Evolutionary conservation across 2,113 vertebrate genomes (phyloP), one percentile per base, ranked within the genome.

Genomic region (Microtus montanus): DNA sequence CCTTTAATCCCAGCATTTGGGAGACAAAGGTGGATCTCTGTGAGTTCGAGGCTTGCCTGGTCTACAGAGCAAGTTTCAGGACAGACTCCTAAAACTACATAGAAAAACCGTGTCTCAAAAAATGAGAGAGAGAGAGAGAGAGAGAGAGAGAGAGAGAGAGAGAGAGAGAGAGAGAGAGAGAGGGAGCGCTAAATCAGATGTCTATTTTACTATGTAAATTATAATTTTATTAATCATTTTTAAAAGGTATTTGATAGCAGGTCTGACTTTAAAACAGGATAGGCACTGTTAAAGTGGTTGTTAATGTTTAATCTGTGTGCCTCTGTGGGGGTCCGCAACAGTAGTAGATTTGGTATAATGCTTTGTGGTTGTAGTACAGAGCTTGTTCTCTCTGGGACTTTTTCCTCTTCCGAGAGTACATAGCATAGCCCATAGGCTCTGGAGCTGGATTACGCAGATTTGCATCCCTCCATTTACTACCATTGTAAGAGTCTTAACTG

Each of bases 151-250:
- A 54, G 54, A 54, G 54, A 58, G 54, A 19, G 54, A 54, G 17
- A 54, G 54, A 54, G 54, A 54, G 54, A 58, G 54, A 19, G 17
- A 54, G 17, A 54, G 54, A 19, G 54, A 54, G 17, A 54, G 54
- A 54, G 54, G 17, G 54, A 58, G 54, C 17, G 54, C 58, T 7
- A 58, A 58, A 20, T 58, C 35, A 84, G 78, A 66, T 63, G 7
- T 75, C 71, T 83, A 6, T 84, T 95, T 97, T 86, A 74, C 26
- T 38, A 64, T 91, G 26, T 96, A 85, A 90, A 82, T 89, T 93
- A 4, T 83, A 58, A 22, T 70, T 61, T 28, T 88, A 79, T 83
- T 71, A 15, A 6, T 83, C 9, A n/a, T 83, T 87, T 93, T 77
- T 14, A 41, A 95, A 96, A 41, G 70, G 44, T 90, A 30, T 9